A percentile compares a stretch with the other conserved stretches of the same genome.
Evolutionary conservation across 30 jellyfish, hydroid and myxozoan genomes (phyloP).

Genomic region (Aurelia aurita complex sp. Pacific): DNA sequence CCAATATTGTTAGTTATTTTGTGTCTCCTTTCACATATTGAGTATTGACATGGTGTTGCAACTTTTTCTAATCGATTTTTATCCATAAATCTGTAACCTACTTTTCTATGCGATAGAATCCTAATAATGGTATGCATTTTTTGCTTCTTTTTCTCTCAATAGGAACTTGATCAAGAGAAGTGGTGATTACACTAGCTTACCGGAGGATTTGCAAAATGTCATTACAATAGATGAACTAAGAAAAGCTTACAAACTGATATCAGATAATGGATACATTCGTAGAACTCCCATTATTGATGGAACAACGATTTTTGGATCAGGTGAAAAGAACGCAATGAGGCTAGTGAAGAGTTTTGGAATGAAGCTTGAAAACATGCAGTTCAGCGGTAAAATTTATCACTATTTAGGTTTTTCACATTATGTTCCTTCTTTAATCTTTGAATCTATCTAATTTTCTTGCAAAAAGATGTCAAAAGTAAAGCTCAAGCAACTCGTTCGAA

Average conservation of each 20-base stretch:
- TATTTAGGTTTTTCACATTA: background rate
- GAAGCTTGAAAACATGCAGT: conserved; percentile 75
- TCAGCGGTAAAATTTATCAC: conserved; percentile 36
- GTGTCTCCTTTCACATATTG: too few species aligned
- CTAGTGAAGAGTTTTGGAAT: conserved; percentile 27
- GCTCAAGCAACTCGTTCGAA: too few species aligned
- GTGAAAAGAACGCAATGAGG: background rate
- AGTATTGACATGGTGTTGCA: too few species aligned
- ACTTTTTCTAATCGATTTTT: background rate
- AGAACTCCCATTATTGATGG: conserved; percentile 64
- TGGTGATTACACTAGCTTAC: conserved; percentile 22
- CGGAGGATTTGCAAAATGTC: conserved; percentile 10
- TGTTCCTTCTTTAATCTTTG: too few species aligned
- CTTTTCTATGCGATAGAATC: background rate
- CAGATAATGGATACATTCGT: conserved; percentile 3
- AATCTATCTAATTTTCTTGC: too few species aligned
- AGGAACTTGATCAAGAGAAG: conserved; percentile 38
- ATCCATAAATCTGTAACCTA: background rate
- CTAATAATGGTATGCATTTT: background rate
- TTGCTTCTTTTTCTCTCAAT: background rate
- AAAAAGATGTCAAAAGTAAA: too few species aligned
- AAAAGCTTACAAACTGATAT: conserved; percentile 19
- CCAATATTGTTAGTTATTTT: too few species aligned
- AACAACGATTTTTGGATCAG: conserved; percentile 2
- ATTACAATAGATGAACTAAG: conserved; percentile 18